Evolutionary conservation across 2,797 vertebrate species (phyloP), one percentile per base, ranked within the genome.

Genomic region (Epinephelus coioides): DNA sequence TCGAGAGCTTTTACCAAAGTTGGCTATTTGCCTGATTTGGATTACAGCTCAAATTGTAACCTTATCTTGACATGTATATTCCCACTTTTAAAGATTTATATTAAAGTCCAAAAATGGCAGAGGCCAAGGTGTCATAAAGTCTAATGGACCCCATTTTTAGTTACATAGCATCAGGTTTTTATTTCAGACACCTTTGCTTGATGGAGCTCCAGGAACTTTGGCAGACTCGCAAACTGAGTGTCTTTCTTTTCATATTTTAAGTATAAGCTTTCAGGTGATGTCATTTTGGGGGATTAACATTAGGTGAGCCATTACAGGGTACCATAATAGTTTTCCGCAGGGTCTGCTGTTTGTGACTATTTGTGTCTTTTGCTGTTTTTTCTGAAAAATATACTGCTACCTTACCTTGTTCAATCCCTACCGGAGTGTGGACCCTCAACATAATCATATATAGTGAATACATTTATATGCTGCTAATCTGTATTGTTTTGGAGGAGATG

Each of bases 1-100:
- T 67, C 40, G 30, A 81, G 40, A 59, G 84, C 65, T 86, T 76
- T 85, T 74, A 73, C 43, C 66, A 50, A 51, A 49, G 44, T 69
- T 77, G n/a, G n/a, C 30, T 23, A 23, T 64, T 83, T 76, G 69
- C 53, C 70, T 56, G 44, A 70, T 78, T 59, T 64, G 8, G 81
- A 72, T 81, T 70, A 44, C 3, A 54, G 49, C 73, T 85, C 38
- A 62, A 17, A 67, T 79, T 82, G 44, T 19, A 1, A 25, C 49
- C 27, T 55, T 63, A 55, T 40, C 56, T 55, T 62, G 69, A 82
- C 49, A 40, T 53, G 11, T 69, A 17, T 54, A 27, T 60, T 27
- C 25, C 18, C 25, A 50, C 44, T 70, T 67, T n/a, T 78, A 43
- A 60, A 73, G 21, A 73, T 65, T 49, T 70, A 4, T 64, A 27